Base-by-base conservation (phyloP, 1,140 invertebrate species). In the Aphelinus certus region DNA sequence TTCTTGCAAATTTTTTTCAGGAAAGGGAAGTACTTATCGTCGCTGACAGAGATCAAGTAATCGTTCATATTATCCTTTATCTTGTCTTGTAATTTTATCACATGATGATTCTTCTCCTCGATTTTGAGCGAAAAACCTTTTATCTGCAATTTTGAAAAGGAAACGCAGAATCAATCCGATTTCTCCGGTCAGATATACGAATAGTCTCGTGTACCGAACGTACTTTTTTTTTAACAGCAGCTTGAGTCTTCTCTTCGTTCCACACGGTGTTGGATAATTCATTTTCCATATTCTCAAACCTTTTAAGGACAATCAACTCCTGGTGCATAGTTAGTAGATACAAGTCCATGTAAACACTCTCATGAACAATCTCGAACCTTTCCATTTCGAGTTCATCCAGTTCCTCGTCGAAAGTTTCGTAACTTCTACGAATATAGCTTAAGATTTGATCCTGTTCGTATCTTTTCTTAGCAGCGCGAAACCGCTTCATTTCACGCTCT, bases 1-100 rank as follows among this genome's bases (percentile, higher is more conserved):
- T 95, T 95, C 76, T 92, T 93, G 79, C 93, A 95, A 49, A 96
- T 94, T 78, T 92, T 91, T 5, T 89, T 89, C 47, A 96, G 83
- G 81, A 94, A 95, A 76, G 93, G 91, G 53, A 86, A 89, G 83
- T 94, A 95, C 78, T 93, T 93, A 79, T 94, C 92, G 51, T 93
- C 92, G 64, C 90, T 91, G 0, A 92, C 88, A 2, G 90, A 88
- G 26, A 79, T 87, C 63, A 90, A 86, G 79, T 94, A 94, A 45
- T 88, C 87, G 1, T 82, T 65, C 74, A 90, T 84, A 2, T 93
- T 75, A 1, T 89, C 84, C 74, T 88, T 86, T 51, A 92, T 91
- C 66, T 89, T 88, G 9, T 90, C 89, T 43, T 89, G 88, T n/a
- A 92, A 79, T 10, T 85, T 88, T 2, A 89, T 89, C 47, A 83